A percentile compares a stretch with the other conserved stretches of the same genome.
Conservation (phyloP, 2,888 invertebrate genomes). For the Amblyjoppa proteus region DNA sequence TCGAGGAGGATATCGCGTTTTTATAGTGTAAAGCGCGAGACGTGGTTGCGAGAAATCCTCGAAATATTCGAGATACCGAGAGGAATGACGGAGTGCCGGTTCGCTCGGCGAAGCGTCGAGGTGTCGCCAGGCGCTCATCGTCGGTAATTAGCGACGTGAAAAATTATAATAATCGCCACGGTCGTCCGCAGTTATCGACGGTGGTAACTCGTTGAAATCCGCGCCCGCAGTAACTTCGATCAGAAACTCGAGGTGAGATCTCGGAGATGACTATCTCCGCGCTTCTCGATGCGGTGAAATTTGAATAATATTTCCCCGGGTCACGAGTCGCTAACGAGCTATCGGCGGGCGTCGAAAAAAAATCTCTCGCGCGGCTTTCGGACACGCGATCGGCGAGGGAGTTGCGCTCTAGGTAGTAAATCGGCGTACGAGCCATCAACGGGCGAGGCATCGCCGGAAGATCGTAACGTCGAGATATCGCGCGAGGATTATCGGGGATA, state of each 20-base stretch:
- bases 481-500: conserved; percentile 67
- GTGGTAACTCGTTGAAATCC: conserved; percentile 29
- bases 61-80: conserved; percentile 16
- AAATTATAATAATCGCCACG: conserved; percentile 48
- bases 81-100: conserved; percentile 47
- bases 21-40: conserved; percentile 1
- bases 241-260: background rate
- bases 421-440: background rate
- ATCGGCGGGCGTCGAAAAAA: conserved; percentile 62
- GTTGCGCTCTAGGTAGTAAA: background rate
- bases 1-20: conserved; percentile 11
- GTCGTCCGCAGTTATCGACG: conserved; percentile 30
- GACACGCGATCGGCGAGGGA: conserved; percentile 57
- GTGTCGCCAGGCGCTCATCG: conserved; percentile 30
- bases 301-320: conserved; percentile 59
- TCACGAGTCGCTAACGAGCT: conserved; percentile 58
- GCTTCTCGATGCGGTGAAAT: conserved; percentile 8
- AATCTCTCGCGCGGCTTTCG: conserved; percentile 40
- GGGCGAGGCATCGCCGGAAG: background rate
- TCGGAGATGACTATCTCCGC: conserved; percentile 18
- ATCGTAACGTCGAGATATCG: conserved; percentile 36
- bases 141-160: conserved; percentile 44
- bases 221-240: conserved; percentile 29
- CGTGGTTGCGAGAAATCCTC: conserved; percentile 21
- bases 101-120: conserved; percentile 41